Conservation (phyloP, 2,797 vertebrate genomes). For the Ambastaia sidthimunki region DNA sequence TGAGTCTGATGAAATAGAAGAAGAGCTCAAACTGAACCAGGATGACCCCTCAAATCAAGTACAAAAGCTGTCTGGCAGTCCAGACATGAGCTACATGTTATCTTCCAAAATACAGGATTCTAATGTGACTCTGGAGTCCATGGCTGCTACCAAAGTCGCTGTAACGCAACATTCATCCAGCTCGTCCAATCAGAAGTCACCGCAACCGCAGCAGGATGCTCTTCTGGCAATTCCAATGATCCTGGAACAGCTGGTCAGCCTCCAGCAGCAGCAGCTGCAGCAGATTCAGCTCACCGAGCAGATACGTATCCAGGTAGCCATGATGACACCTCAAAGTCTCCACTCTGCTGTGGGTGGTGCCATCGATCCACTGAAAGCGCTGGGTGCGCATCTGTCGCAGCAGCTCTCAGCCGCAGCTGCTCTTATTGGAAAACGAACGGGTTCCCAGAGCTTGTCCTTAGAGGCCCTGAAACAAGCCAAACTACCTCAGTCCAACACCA, state of each 20-base stretch:
- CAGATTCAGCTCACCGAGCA: constrained; percentile 97
- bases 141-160: constrained; percentile 90
- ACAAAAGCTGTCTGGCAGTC: constrained; percentile 63
- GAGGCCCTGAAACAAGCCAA: constrained; percentile 91
- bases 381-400: constrained; percentile 92
- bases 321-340: constrained; percentile 92
- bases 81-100: constrained; percentile 79
- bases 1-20: constrained; percentile 70
- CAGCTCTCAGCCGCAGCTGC: constrained; percentile 94
- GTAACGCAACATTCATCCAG: constrained; percentile 87
- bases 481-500: constrained; percentile 82
- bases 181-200: constrained; percentile 47
- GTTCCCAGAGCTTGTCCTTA: constrained; percentile 86
- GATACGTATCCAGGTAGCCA: constrained; percentile 93
- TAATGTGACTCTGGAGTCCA: constrained; percentile 90
- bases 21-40: constrained; percentile 70
- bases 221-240: constrained; percentile 90
- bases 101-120: constrained; percentile 86
- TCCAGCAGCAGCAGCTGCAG: constrained; percentile 97
- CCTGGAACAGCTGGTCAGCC: constrained; percentile 90
- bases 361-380: constrained; percentile 88
- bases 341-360: constrained; percentile 83
- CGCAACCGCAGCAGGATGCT: constrained; percentile 70
- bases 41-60: constrained; percentile 79
- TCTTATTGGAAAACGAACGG: constrained; percentile 92